A percentile compares a stretch with the other conserved stretches of the same genome.
These are phyloP conservation scores for Drosophila pachea DNA, from an alignment of 1,140 invertebrate species.

Conservation along the genomic window DNA sequence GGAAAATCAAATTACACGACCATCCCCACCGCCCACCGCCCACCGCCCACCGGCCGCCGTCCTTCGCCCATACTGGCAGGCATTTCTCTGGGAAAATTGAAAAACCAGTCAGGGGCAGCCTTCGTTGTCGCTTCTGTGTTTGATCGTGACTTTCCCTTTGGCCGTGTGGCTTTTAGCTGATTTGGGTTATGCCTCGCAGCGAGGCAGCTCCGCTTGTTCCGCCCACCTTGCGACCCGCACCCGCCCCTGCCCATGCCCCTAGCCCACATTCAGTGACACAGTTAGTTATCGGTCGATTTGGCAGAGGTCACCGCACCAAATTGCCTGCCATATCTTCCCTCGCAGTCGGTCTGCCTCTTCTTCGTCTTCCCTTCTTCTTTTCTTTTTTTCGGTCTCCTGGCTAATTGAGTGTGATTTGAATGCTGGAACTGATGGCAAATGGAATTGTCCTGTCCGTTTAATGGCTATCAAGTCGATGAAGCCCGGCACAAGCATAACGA, in stretches of 20 bases:
- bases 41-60: no score
- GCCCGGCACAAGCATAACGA: constrained; percentile 8
- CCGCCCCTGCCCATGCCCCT: background rate
- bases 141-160: constrained; percentile 12
- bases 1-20: constrained; percentile 52
- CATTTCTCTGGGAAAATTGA: background rate
- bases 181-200: constrained; percentile 38
- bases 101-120: constrained; percentile 2
- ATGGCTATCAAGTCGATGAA: constrained; percentile 33
- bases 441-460: constrained; percentile 45
- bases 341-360: background rate
- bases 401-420: constrained; percentile 55
- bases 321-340: constrained; percentile 5
- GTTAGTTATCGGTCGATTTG: constrained; percentile 62
- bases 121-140: constrained; percentile 12
- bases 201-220: no score
- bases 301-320: constrained; percentile 36
- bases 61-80: no score
- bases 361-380: constrained; percentile 7
- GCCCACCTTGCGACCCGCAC: background rate
- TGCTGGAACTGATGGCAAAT: constrained; percentile 17
- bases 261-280: constrained; percentile 1
- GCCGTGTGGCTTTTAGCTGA: constrained; percentile 20
- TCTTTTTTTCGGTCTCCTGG: constrained; percentile 25
- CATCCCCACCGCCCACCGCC: no score